phyloP scores from a whole-genome alignment of 2,888 invertebrate genomes.

The Phortica okadai region DNA sequence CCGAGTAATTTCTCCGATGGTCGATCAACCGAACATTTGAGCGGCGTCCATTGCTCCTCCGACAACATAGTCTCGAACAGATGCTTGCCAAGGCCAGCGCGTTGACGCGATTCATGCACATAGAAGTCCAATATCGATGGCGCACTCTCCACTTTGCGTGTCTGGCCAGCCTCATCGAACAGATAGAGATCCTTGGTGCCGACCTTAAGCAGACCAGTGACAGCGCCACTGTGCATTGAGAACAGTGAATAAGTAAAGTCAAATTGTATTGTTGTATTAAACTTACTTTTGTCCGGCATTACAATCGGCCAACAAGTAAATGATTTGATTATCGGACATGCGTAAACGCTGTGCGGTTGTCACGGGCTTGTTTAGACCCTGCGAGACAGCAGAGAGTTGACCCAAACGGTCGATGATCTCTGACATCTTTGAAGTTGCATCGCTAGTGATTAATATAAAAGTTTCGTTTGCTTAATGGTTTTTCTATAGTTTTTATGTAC shows the following conservation, averaged over 20 bases:
- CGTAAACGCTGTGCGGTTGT: constrained; percentile 84
- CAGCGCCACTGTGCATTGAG: constrained; percentile 79
- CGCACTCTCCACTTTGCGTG: constrained; percentile 87
- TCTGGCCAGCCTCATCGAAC: constrained; percentile 83
- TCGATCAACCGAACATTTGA: constrained; percentile 92
- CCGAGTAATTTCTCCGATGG: constrained; percentile 92
- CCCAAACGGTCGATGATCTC: constrained; percentile 84
- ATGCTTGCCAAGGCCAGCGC: constrained; percentile 88
- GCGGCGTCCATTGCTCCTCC: constrained; percentile 83
- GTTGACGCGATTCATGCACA: constrained; percentile 88
- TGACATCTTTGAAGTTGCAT: constrained; percentile 80
- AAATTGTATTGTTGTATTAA: neutral
- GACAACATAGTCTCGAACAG: constrained; percentile 92
- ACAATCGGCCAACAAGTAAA: constrained; percentile 74
- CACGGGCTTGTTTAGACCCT: constrained; percentile 84
- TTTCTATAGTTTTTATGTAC: constrained; percentile 56
- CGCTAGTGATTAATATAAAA: constrained; percentile 73
- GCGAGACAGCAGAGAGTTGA: constrained; percentile 84
- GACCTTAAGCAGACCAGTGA: constrained; percentile 93
- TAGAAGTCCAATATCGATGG: constrained; percentile 96
- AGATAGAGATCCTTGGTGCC: constrained; percentile 94
- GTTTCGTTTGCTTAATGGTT: neutral
- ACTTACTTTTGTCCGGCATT: constrained; percentile 80
- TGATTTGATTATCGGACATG: constrained; percentile 77
- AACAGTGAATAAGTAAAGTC: neutral